Evolutionary conservation across 2,888 invertebrate genomes (phyloP).

Genomic region (Acrobasis repandana): DNA sequence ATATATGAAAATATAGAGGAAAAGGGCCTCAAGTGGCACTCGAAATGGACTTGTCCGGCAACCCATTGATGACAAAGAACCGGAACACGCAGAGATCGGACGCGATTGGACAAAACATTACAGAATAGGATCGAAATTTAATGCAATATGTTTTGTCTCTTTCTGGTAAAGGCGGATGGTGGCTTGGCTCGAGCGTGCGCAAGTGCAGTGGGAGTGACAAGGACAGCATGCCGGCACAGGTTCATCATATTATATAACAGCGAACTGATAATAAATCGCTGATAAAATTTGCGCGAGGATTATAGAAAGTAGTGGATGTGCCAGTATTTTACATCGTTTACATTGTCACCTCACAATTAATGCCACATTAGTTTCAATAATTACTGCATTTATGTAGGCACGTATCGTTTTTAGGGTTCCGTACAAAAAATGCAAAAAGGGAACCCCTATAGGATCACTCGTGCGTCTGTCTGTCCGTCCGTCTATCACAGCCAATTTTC

Average conservation of each 20-base stretch:
- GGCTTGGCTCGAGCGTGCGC: constrained; percentile 25
- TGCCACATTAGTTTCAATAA: neutral
- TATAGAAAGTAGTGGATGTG: constrained; percentile 58
- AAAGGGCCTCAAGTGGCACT: constrained; percentile 61
- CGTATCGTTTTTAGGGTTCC: no score
- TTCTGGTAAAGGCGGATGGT: constrained; percentile 42
- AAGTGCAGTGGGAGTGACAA: constrained; percentile 46
- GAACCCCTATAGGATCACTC: no score
- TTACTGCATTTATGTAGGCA: neutral
- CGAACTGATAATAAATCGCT: constrained; percentile 76
- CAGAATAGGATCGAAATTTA: constrained; percentile 80
- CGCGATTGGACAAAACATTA: constrained; percentile 84
- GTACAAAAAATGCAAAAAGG: no score
- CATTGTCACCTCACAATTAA: neutral
- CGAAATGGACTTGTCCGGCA: constrained; percentile 84
- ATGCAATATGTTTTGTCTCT: constrained; percentile 65
- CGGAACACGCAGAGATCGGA: constrained; percentile 83
- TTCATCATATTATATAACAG: constrained; percentile 70
- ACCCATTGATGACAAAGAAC: constrained; percentile 89
- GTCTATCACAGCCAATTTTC: no score
- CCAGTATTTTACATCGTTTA: constrained; percentile 21
- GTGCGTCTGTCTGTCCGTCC: no score
- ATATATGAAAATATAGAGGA: constrained; percentile 47
- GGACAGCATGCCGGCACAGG: constrained; percentile 50
- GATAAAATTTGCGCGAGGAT: constrained; percentile 71